These are phyloP conservation scores for Pogonomyrmex californicus DNA, from an alignment of 1,140 invertebrate species.

Conservation along the genomic window DNA sequence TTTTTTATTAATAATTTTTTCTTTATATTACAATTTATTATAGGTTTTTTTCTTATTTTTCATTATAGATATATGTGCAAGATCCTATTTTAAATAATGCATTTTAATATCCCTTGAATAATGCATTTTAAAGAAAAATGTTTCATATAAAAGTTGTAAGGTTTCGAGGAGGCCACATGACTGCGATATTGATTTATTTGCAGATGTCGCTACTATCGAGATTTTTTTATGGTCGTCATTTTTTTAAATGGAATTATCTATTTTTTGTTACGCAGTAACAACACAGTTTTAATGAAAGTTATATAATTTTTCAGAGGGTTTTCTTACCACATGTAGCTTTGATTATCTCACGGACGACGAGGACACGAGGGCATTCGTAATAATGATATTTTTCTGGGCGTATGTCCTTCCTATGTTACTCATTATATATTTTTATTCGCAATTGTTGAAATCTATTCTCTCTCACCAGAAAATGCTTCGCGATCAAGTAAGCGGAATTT, in stretches of 20 bases:
- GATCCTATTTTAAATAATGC: no score
- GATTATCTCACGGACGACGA: constrained; percentile 91
- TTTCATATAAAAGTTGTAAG: no score
- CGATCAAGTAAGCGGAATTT: constrained; percentile 86
- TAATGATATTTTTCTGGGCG: constrained; percentile 90
- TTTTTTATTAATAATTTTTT: no score
- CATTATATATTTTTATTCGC: constrained; percentile 91
- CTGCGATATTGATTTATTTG: no score
- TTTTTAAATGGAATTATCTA: neutral
- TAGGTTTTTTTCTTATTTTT: no score
- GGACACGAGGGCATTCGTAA: constrained; percentile 90
- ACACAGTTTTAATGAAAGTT: neutral
- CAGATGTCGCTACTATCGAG: no score
- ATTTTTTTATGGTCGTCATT: neutral
- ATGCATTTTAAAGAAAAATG: no score
- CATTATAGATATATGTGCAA: no score
- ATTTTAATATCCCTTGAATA: no score
- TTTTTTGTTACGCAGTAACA: no score
- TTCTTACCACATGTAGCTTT: constrained; percentile 92
- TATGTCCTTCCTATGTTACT: constrained; percentile 90
- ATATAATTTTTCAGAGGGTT: constrained; percentile 89
- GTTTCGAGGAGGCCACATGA: no score
- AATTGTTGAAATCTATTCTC: constrained; percentile 91
- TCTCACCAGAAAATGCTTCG: constrained; percentile 93
- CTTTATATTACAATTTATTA: no score